Base-by-base conservation (phyloP, 2,113 vertebrate genomes). In the Raja brachyura region DNA sequence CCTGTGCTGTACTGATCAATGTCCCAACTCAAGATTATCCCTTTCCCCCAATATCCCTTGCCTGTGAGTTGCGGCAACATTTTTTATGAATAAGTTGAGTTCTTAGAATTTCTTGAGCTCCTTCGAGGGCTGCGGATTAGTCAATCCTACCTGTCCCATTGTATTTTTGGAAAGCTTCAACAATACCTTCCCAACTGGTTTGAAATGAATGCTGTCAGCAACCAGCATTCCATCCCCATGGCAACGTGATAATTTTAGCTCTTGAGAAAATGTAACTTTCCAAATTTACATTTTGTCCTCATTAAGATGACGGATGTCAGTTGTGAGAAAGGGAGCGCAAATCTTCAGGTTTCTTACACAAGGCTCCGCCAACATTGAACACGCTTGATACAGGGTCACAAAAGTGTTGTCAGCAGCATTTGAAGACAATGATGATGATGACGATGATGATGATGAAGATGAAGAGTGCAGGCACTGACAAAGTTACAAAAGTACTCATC, bases 231-330 rank as follows among this genome's bases (percentile, higher is more conserved):
- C 5, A 25, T 83, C 28, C 22, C 79, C 48, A 83, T 83, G 18
- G 79, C 79, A 83, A 83, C 48, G 8, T 28, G 54, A 6, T 18
- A 59, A 85, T 85, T 85, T 85, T 85, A 85, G 48, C 81, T 56
- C 20, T 85, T 85, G 48, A 85, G 81, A 85, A 59, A 56, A 85
- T 54, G 11, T 28, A 56, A 56, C 54, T 59, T 85, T 28, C 16
- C 33, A 85, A 85, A 85, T 85, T 85, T 85, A 59, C 81, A 85
- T 25, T 77, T 85, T 56, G 54, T 85, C 81, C 81, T 85, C 81
- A 85, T 20, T 59, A 85, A 54, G 75, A n/a, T 77, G 75, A 33
- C 31, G n/a, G 75, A 33, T 77, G 75, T 77, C 75, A n/a, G 16
- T 59, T 7, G 20, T 59, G 20, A 28, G 22, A 28, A 59, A 73